Base-by-base conservation (phyloP, 2,113 vertebrate species). In the Ploceus nigricollis region DNA sequence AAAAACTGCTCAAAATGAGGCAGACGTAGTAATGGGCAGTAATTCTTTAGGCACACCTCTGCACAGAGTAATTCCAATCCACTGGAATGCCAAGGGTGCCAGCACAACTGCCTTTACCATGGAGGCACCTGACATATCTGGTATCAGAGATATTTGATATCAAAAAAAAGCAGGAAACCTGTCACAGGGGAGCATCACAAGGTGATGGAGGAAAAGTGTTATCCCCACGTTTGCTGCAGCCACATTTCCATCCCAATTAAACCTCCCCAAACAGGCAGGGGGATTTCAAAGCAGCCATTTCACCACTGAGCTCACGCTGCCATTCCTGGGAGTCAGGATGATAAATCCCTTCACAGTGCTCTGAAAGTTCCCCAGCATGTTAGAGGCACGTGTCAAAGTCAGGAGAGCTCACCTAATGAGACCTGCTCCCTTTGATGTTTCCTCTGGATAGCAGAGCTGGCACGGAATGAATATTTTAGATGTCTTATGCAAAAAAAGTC, bases 391-490 rank as follows among this genome's bases (percentile, higher is more conserved):
- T 24, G 85, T 91, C 87, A 95, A 82, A 96, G 69, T 44, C 72
- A 73, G 76, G n/a, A 84, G 44, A 87, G 84, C 64, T 90, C 94
- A 89, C 72, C 79, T 91, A 97, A 97, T 93, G 90, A 96, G 88
- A 82, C 37, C 61, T 44, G 40, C 75, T 93, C 12, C 40, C 91
- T 96, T 92, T 96, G 90, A 95, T 90, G 87, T 96, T 95, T 73
- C 79, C 4, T 1, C 78, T 66, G 56, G 81, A 94, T 89, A 65
- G n/a, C 8, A 0, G 77, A 78, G 87, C 83, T 86, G 89, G 75
- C 64, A 78, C 17, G 0, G 28, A 94, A 83, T 88, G 60, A 87
- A 76, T 90, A 76, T 90, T 96, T 96, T 39, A 94, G 48, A 75
- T 79, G 72, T 87, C 89, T 82, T 86, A 87, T 45, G 65, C 79